phyloP scores from a whole-genome alignment of 2,888 invertebrate genomes.

The Hyles lineata region DNA sequence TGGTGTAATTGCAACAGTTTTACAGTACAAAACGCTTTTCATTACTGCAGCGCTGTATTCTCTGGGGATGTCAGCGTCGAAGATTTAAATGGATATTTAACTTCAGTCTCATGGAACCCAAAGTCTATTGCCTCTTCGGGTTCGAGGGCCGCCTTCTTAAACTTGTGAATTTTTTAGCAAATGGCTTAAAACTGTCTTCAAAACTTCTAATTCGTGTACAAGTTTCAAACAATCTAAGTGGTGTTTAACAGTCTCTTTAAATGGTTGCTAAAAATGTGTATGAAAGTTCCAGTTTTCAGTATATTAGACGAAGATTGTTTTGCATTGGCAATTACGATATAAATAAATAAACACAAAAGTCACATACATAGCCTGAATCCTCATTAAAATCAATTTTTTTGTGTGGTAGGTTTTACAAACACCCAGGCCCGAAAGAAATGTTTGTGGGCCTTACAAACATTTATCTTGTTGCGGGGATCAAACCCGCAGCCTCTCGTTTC shows the following conservation, averaged over 20 bases:
- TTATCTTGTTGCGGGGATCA: no score
- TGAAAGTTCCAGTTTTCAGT: not conserved
- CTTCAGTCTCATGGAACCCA: slow-evolving; percentile 80
- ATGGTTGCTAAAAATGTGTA: not conserved
- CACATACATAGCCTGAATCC: no score
- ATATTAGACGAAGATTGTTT: no score
- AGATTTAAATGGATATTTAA: slow-evolving; percentile 85
- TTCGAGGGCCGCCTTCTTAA: slow-evolving; percentile 62
- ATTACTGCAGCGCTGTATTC: slow-evolving; percentile 72
- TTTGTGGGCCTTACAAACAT: no score
- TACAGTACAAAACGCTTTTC: slow-evolving; percentile 52
- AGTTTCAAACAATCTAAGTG: slow-evolving; percentile 34
- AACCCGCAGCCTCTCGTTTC: no score
- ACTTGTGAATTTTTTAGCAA: slow-evolving; percentile 77
- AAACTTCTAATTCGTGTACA: slow-evolving; percentile 42
- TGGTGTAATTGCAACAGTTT: slow-evolving; percentile 23
- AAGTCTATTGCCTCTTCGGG: slow-evolving; percentile 76
- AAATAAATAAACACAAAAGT: no score
- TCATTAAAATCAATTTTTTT: no score
- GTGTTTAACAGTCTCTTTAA: not conserved
- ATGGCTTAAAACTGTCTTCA: slow-evolving; percentile 72
- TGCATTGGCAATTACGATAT: no score
- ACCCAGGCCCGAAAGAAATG: no score
- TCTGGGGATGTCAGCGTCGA: slow-evolving; percentile 67
- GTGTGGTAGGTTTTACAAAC: no score